Evolutionary conservation across 2,888 invertebrate genomes (phyloP), one percentile per base, ranked within the genome.

Genomic region (Galerucella pusilla): DNA sequence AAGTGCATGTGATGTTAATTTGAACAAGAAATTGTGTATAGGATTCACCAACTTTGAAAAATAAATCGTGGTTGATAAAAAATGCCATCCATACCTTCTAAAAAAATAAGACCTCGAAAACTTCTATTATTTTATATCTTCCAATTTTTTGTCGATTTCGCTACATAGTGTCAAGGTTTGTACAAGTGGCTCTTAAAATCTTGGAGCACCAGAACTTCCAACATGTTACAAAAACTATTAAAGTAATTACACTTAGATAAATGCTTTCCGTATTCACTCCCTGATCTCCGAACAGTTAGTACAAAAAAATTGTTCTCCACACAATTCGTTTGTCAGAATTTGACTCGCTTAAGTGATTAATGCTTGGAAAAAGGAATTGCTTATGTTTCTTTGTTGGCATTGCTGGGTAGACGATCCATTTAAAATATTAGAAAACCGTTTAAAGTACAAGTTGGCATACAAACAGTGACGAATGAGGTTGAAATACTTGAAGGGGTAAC

Each of bases 401-500:
- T 63, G 35, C 20, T 7, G 63, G 35, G 12, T 14, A 42, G 63
- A 42, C 63, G 35, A n/a, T 63, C 63, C 63, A 63, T 63, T 63
- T 63, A 7, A 42, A 42, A 63, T 63, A 63, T 63, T 63, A 42
- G 42, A n/a, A 42, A 63, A 63, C n/a, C 63, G 63, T 42, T 63
- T 63, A 63, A 42, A 9, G 7, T 42, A 9, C 7, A 42, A 42
- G 35, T 42, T 9, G 42, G 28, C 11, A 28, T n/a, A 60, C 14
- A 60, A 28, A 28, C 60, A 28, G 10, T 28, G 61, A 61, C 61
- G 14, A 61, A 61, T 61, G 25, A 61, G 35, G 61, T 25, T 25
- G 35, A 28, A 14, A 14, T 28, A 12, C n/a, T n/a, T 12, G n/a
- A n/a, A 16, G 16, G 14, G 7, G 5, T 14, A 12, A n/a, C 54